These are phyloP conservation scores for Metacarcinus magister DNA, from an alignment of 2,888 invertebrate genomes.

Conservation along the genomic window DNA sequence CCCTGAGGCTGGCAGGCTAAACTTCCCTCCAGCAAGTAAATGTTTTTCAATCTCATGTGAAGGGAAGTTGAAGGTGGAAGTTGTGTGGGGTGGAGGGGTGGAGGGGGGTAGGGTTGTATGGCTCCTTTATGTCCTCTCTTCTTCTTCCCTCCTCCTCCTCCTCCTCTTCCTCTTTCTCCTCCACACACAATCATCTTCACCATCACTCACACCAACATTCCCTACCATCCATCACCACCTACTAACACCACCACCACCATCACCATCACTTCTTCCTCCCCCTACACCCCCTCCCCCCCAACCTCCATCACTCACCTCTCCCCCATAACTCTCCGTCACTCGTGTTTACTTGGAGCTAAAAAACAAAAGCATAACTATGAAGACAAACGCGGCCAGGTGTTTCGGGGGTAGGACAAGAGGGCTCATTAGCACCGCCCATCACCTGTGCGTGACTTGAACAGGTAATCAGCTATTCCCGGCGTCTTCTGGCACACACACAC, in stretches of 20 bases:
- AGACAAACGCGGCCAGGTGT: conserved; percentile 10
- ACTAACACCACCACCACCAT: neutral
- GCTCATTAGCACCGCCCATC: conserved; percentile 16
- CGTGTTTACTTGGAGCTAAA: neutral
- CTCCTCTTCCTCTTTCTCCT: neutral
- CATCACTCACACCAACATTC: neutral
- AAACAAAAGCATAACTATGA: conserved; percentile 37
- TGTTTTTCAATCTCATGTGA: neutral
- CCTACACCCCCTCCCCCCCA: neutral
- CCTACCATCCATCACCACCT: neutral
- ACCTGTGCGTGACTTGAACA: conserved; percentile 31
- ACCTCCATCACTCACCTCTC: neutral
- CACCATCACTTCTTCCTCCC: neutral
- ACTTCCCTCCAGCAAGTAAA: neutral
- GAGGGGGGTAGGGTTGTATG: neutral
- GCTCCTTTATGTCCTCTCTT: neutral
- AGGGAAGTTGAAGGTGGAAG: neutral
- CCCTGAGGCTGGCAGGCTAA: neutral
- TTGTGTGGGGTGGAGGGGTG: neutral
- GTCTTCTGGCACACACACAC: neutral
- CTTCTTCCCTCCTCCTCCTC: neutral
- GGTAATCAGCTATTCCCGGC: neutral
- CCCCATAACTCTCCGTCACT: conserved; percentile 28
- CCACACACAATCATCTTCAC: conserved; percentile 1
- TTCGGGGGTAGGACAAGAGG: neutral